Base-by-base conservation (phyloP, 2,113 vertebrate genomes). In the Orthochromis malagaraziensis region DNA sequence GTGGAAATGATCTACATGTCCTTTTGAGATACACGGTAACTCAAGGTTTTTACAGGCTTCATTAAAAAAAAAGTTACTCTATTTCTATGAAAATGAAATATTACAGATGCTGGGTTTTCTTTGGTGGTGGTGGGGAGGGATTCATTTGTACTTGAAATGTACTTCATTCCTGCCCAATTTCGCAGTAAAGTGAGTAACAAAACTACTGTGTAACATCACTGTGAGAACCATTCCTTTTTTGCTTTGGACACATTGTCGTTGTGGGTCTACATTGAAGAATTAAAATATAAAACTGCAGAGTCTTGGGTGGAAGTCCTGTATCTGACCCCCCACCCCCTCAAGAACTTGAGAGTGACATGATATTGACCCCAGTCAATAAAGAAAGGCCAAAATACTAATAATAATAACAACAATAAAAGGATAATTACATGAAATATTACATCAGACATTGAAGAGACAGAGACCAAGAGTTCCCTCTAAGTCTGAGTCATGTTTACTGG, bases 361-460 rank as follows among this genome's bases (percentile, higher is more conserved):
- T 63, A 63, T 63, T 63, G 31, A 63, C 0, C 31, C 17, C 58
- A 19, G 31, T 19, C 58, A 35, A 63, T n/a, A 63, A n/a, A 63
- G 9, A 63, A 63, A 35, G 58, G 17, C 31, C 17, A 35, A 63
- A 35, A 35, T 63, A n/a, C 31, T 6, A 7, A 6, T 63, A 35
- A 6, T 11, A 63, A 63, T 2, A 63, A 63, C 2, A 63, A 63
- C 17, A n/a, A 63, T 6, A 63, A 63, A 35, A 12, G 9, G 58
- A 35, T 63, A 63, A 29, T 58, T 58, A 16, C 26, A 19, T 63
- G 16, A 33, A 68, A 68, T 68, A 68, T 21, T 24, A 21, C 12
- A 68, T 40, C 35, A 68, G n/a, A 35, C 9, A 65, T 35, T 0
- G 0, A 65, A 65, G 60, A 0, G 31, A 65, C 17, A 35, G 29